Base-by-base conservation (phyloP, 1,140 invertebrate species). In the Notospermus geniculatus region DNA sequence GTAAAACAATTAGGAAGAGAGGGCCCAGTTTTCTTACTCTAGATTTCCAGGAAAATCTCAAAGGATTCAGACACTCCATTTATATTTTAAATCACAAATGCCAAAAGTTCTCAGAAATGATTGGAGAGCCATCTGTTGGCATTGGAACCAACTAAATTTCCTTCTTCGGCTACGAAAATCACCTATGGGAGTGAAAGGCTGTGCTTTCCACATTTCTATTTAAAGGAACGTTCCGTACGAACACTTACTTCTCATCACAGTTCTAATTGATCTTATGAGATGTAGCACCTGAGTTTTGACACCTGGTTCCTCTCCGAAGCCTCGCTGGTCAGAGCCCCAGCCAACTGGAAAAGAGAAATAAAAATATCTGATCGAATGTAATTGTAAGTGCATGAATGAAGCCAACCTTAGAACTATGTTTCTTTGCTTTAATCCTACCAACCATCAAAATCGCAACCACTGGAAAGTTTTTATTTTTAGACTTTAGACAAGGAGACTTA, bases 211-310 rank as follows among this genome's bases (percentile, higher is more conserved):
- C 11, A 43, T n/a, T n/a, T 13, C 11, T 43, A 43, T 43, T 11
- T 13, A 13, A 13, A n/a, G n/a, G 27, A 28, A 43, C 13, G 45
- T 25, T 30, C n/a, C n/a, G n/a, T n/a, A n/a, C n/a, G n/a, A 60
- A 59, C 59, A 76, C 88, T 88, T 87, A 95, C 93, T 91, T 84
- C 91, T 90, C 70, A 91, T 90, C 19, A 97, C 93, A 56, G 91
- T 95, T 73, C 92, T 84, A 63, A 96, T 94, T 0, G 93, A 95
- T 73, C 90, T 86, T 25, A 96, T 86, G 54, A 96, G 85, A 83
- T 93, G 91, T 58, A 95, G 82, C 29, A 92, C 83, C 83, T 95
- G 91, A 52, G 88, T 87, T 81, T 93, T 95, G 0, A 89, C 83
- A 9, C 89, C 87, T 1, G 89, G 88, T 23, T 87, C 84, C 43